Conservation (phyloP, 2,888 invertebrate species). For the Pilophorus perplexus region DNA sequence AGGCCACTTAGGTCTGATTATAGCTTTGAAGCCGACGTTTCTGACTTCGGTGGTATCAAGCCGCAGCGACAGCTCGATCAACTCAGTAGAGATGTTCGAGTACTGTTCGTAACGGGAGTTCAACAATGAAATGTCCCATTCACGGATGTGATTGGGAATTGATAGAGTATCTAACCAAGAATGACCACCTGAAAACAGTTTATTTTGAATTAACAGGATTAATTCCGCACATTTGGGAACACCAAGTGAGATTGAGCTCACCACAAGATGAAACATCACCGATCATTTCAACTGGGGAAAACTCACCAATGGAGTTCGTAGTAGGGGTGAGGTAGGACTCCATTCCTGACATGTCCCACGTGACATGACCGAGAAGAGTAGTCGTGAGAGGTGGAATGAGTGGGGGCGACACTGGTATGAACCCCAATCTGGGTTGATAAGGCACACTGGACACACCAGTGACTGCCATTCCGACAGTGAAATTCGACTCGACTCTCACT, state of each 20-base stretch:
- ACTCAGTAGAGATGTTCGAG: slow-evolving; percentile 53
- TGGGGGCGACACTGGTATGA: slow-evolving; percentile 52
- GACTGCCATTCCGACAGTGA: slow-evolving; percentile 76
- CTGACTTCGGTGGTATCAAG: slow-evolving; percentile 71
- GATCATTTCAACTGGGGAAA: too few relatives aligned
- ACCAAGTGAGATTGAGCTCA: too few relatives aligned
- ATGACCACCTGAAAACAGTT: slow-evolving; percentile 42
- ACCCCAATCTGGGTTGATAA: slow-evolving; percentile 62
- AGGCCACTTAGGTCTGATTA: slow-evolving; percentile 70
- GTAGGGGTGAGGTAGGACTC: slow-evolving; percentile 76
- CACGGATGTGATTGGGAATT: slow-evolving; percentile 64
- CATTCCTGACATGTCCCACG: slow-evolving; percentile 70
- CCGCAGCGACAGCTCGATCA: slow-evolving; percentile 44
- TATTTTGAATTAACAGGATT: too few relatives aligned
- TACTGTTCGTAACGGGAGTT: slow-evolving; percentile 63
- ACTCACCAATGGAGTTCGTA: slow-evolving; percentile 62
- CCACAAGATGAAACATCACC: too few relatives aligned
- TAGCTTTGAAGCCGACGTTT: slow-evolving; percentile 53
- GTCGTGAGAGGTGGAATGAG: slow-evolving; percentile 57
- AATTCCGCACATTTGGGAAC: too few relatives aligned
- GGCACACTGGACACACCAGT: slow-evolving; percentile 63
- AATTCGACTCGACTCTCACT: slow-evolving; percentile 76
- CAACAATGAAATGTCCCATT: slow-evolving; percentile 67
- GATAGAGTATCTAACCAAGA: slow-evolving; percentile 46
- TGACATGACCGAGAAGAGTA: slow-evolving; percentile 58